Evolutionary conservation across 2,888 invertebrate species (phyloP), one percentile per base, ranked within the genome.

Genomic region (Hyles lineata): DNA sequence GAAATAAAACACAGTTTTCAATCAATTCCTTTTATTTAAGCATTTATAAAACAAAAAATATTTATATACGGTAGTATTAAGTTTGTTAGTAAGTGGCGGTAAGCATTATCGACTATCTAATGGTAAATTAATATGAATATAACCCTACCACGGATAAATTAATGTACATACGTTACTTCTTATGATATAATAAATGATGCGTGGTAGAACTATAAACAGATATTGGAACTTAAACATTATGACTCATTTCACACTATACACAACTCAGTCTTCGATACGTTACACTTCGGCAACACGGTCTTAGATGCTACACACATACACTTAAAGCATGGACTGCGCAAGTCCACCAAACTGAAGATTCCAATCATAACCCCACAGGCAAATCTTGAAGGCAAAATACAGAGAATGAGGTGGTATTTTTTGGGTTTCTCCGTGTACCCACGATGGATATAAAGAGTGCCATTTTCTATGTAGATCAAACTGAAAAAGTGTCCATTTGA

Each of bases 1-100:
- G n/a, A n/a, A 69, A 73, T 71, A 43, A 59, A 73, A 72, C 62
- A 60, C 50, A 3, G 17, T 70, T 17, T 70, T 81, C 74, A 78
- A 79, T 86, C 84, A 85, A 84, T 85, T 86, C 82, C 84, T 89
- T 79, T 90, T 89, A 90, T 89, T 89, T 81, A 87, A 89, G 88
- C 87, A 82, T 82, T 80, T 81, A 85, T 83, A 85, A 85, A 89
- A 87, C 83, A 88, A 89, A 87, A 84, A 84, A 85, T 82, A 76
- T 80, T 80, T 82, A 83, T 76, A 81, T 80, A 77, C 50, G 76
- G 79, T 83, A 55, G 69, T 75, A 73, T 71, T 77, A 79, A 63
- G 50, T 76, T 74, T 60, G 76, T 77, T 78, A 78, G 58, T 74
- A 77, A 76, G 76, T 76, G 72, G 74, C 60, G 43, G 73, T 70